A percentile compares a stretch with the other conserved stretches of the same genome.
Conservation (phyloP, 2,113 vertebrate species). For the Sorex fumeus region DNA sequence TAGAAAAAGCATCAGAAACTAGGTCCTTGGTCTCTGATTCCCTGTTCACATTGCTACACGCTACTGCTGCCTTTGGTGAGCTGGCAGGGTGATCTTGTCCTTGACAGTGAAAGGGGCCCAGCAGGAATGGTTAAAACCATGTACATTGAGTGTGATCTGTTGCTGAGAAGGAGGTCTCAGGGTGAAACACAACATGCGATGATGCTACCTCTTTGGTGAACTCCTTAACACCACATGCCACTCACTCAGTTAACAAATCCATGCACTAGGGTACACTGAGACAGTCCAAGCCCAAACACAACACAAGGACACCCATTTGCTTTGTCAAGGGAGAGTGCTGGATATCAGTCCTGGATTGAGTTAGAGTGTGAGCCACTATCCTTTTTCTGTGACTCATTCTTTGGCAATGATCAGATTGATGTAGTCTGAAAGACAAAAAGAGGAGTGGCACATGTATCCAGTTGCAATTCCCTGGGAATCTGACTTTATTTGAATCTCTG, state of each 20-base stretch:
- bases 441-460: not conserved
- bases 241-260: not conserved
- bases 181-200: not conserved
- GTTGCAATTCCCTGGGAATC: not conserved
- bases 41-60: not conserved
- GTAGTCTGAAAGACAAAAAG: not conserved
- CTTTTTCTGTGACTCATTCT: not conserved
- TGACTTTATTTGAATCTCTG: not conserved
- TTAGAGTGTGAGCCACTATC: not conserved
- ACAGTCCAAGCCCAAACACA: not conserved
- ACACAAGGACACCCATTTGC: too few relatives aligned
- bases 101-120: not conserved
- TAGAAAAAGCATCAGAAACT: too few relatives aligned
- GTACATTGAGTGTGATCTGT: not conserved
- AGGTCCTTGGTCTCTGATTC: not conserved
- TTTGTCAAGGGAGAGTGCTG: not conserved
- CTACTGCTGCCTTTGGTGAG: not conserved
- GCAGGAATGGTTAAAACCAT: not conserved
- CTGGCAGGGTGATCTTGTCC: not conserved
- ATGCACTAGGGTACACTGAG: not conserved
- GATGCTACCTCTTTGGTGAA: not conserved
- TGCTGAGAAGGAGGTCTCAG: not conserved
- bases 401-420: not conserved
- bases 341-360: not conserved
- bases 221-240: not conserved